phyloP scores from a whole-genome alignment of 1,140 invertebrate genomes.

The Anthonomus grandis region DNA sequence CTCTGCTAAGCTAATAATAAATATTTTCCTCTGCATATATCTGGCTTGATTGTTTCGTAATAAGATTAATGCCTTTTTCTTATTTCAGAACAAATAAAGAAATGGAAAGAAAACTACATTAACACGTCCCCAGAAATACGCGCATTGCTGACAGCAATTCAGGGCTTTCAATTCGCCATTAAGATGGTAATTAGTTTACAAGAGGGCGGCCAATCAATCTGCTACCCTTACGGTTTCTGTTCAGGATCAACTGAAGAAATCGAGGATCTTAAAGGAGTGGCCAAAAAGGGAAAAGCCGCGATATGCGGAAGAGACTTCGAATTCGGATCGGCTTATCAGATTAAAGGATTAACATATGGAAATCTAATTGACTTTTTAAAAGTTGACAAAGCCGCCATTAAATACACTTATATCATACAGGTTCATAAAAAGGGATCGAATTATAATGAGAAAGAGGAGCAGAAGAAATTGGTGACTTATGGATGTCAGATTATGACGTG shows the following conservation, averaged over 20 bases:
- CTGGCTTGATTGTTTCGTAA: too few relatives aligned
- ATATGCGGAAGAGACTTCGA: slow-evolving; percentile 15
- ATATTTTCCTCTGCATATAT: too few relatives aligned
- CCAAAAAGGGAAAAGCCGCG: slow-evolving; percentile 16
- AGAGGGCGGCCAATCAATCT: slow-evolving; percentile 23
- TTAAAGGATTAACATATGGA: slow-evolving; percentile 27
- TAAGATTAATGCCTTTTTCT: background rate
- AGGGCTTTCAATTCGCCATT: slow-evolving; percentile 10
- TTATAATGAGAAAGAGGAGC: slow-evolving; percentile 15
- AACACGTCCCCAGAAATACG: slow-evolving; percentile 10
- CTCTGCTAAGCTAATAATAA: background rate
- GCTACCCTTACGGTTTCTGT: slow-evolving; percentile 28
- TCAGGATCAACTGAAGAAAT: slow-evolving; percentile 3
- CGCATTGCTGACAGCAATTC: slow-evolving; percentile 15
- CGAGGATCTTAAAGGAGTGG: slow-evolving; percentile 18
- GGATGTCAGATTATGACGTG: slow-evolving; percentile 25
- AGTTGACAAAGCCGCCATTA: slow-evolving; percentile 12
- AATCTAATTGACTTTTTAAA: slow-evolving; percentile 25
- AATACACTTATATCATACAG: slow-evolving; percentile 26
- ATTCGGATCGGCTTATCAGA: slow-evolving; percentile 15
- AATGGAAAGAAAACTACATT: slow-evolving; percentile 28
- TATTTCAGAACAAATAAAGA: slow-evolving; percentile 24
- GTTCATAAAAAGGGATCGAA: slow-evolving; percentile 7
- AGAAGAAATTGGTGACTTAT: slow-evolving; percentile 17
- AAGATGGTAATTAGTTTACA: slow-evolving; percentile 28